These are phyloP conservation scores for Tokudaia muenninki DNA, from an alignment of 2,797 vertebrate species.

Conservation along the genomic window DNA sequence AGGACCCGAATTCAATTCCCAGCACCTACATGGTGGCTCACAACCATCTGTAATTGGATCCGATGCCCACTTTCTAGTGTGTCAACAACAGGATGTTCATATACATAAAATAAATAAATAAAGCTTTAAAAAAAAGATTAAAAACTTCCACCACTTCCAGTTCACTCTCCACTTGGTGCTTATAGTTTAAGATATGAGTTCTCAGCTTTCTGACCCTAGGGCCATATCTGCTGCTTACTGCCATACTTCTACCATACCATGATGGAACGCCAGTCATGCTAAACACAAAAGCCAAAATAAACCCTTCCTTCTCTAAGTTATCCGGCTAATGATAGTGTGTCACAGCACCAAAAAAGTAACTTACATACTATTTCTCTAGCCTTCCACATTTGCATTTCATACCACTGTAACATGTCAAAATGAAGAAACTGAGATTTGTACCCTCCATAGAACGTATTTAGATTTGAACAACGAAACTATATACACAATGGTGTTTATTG, in stretches of 20 bases:
- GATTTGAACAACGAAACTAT: neutral
- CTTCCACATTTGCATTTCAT: neutral
- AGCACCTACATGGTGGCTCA: neutral
- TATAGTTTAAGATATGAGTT: neutral
- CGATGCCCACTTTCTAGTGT: neutral
- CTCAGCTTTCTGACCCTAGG: neutral
- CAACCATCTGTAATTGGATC: neutral
- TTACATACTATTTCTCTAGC: neutral
- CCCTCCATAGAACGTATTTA: conserved; percentile 18
- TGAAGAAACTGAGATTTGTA: conserved; percentile 19
- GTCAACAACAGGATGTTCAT: neutral
- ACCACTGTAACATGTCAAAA: neutral
- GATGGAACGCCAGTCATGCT: neutral
- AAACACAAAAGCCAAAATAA: neutral
- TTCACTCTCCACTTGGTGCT: neutral
- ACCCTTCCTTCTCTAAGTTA: neutral
- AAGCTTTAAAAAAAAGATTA: neutral
- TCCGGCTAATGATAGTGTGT: neutral
- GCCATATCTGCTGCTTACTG: neutral
- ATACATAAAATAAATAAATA: neutral
- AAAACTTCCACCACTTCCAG: neutral
- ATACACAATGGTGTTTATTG: neutral
- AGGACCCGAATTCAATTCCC: neutral
- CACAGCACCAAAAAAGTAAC: neutral
- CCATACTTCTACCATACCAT: neutral